These are phyloP conservation scores for Aulostomus chinensis DNA, from an alignment of 2,797 vertebrate genomes.

Conservation along the genomic window DNA sequence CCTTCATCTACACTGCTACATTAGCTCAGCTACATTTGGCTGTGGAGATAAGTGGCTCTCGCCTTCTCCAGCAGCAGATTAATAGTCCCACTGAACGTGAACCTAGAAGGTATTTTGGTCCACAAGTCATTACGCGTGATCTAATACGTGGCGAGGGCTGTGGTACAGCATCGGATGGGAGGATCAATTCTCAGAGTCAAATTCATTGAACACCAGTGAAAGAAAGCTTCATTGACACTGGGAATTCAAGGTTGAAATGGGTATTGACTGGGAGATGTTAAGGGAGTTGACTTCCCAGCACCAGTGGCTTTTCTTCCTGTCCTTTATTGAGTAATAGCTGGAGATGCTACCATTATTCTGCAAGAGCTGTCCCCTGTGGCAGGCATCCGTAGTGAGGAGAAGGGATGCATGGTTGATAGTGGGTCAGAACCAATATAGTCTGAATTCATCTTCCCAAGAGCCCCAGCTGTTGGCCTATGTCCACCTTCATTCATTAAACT, in stretches of 20 bases:
- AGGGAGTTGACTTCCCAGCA: conserved; percentile 27
- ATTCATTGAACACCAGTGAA: conserved; percentile 25
- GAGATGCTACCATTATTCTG: conserved; percentile 9
- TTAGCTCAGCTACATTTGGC: conserved; percentile 9
- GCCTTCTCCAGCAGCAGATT: conserved; percentile 18
- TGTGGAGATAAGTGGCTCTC: conserved; percentile 11
- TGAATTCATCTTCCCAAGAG: background rate
- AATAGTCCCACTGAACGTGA: conserved; percentile 30
- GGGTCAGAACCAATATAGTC: background rate
- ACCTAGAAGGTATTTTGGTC: background rate
- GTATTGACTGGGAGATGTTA: conserved; percentile 44
- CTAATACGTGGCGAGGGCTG: conserved; percentile 5
- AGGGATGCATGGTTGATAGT: background rate
- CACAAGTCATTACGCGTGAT: conserved; percentile 43
- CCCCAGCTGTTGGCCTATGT: too few species aligned
- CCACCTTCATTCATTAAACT: too few species aligned
- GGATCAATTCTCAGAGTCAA: conserved; percentile 27
- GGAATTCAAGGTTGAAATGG: conserved; percentile 40
- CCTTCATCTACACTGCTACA: background rate
- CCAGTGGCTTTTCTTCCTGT: conserved; percentile 11
- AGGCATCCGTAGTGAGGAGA: background rate
- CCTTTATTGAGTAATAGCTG: conserved; percentile 19
- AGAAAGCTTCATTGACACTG: conserved; percentile 10
- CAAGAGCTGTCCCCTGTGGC: conserved; percentile 10
- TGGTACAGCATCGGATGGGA: conserved; percentile 2